Evolutionary conservation across 1,140 invertebrate species (phyloP).

Genomic region (Pogonomyrmex barbatus): DNA sequence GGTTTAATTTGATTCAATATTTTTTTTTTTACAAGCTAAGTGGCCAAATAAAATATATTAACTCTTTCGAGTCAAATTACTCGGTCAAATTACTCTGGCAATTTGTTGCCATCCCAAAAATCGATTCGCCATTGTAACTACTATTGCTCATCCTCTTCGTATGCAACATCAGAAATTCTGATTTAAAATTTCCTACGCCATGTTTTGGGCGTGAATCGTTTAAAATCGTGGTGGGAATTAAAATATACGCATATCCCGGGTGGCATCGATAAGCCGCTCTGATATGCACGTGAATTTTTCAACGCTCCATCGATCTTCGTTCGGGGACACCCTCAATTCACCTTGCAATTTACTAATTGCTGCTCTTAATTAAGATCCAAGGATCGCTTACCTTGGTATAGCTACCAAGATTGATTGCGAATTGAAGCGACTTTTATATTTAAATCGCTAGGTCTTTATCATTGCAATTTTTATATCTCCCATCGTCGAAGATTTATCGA

Average conservation of each 20-base stretch:
- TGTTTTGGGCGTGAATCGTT: conserved; percentile 60
- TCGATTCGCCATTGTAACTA: conserved; percentile 63
- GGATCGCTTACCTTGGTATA: not conserved
- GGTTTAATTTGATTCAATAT: conserved; percentile 36
- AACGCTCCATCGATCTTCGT: conserved; percentile 49
- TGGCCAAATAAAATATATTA: conserved; percentile 72
- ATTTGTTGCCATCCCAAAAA: conserved; percentile 76
- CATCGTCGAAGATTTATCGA: not conserved
- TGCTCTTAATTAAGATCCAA: conserved; percentile 48
- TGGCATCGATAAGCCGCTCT: conserved; percentile 16
- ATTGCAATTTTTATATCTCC: not conserved
- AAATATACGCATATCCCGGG: conserved; percentile 33
- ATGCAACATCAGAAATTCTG: conserved; percentile 25
- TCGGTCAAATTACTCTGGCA: conserved; percentile 75
- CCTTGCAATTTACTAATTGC: conserved; percentile 58
- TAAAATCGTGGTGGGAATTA: conserved; percentile 46
- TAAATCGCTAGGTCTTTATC: conserved; percentile 2
- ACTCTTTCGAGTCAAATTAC: conserved; percentile 71
- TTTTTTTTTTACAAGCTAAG: conserved; percentile 37
- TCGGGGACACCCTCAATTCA: conserved; percentile 26
- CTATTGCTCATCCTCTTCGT: conserved; percentile 16
- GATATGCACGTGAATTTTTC: conserved; percentile 51
- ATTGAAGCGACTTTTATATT: conserved; percentile 34
- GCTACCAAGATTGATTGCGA: conserved; percentile 20
- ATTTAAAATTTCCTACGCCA: conserved; percentile 49